Evolutionary conservation across 2,797 vertebrate species (phyloP).

Genomic region (Enteromius viviparus): DNA sequence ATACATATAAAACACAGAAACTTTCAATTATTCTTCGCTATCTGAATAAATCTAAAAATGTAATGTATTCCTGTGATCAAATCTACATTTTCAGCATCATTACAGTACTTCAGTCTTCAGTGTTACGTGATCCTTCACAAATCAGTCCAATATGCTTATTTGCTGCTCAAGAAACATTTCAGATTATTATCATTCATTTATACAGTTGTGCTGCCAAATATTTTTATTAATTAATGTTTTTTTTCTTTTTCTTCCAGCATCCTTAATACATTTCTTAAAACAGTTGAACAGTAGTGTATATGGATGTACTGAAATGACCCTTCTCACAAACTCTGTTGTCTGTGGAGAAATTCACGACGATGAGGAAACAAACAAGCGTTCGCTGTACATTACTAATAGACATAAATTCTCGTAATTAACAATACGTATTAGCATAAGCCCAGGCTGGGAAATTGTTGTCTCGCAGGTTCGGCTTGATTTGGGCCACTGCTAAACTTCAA

Average conservation of each 20-base stretch:
- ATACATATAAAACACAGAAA: too few species aligned
- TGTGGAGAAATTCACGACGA: not conserved
- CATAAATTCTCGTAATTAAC: constrained; percentile 44
- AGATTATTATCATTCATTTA: not conserved
- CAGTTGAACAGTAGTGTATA: not conserved
- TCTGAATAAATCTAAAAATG: too few species aligned
- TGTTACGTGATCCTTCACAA: too few species aligned
- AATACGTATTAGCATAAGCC: constrained; percentile 22
- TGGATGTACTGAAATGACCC: not conserved
- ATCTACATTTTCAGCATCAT: too few species aligned
- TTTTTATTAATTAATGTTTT: too few species aligned
- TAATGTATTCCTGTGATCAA: too few species aligned
- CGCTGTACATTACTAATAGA: constrained; percentile 42
- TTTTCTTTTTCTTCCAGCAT: too few species aligned
- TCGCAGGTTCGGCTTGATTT: constrained; percentile 22
- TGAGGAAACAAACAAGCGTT: constrained; percentile 10
- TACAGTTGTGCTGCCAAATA: not conserved
- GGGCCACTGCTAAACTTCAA: constrained; percentile 43
- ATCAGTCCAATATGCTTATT: not conserved
- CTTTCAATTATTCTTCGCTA: too few species aligned
- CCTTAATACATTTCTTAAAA: not conserved
- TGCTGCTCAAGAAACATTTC: too few species aligned
- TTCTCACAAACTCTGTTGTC: not conserved
- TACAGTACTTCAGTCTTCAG: too few species aligned
- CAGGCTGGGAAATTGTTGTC: constrained; percentile 19